phyloP scores from a whole-genome alignment of 2,888 invertebrate species.

The Arctia plantaginis region DNA sequence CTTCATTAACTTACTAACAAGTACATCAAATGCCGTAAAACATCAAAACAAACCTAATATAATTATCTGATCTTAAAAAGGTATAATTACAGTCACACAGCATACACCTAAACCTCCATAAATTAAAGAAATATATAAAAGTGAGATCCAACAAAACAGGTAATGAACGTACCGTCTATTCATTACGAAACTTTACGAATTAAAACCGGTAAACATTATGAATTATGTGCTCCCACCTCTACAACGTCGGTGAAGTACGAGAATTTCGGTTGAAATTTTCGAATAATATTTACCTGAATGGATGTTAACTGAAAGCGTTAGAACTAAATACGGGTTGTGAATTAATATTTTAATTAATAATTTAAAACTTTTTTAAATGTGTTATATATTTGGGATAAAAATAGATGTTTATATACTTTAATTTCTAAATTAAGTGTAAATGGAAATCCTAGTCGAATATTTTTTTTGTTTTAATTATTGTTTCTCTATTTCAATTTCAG shows the following conservation, averaged over 20 bases:
- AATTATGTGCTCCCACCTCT: conserved; percentile 42
- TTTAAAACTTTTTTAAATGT: conserved; percentile 1
- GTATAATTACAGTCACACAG: conserved; percentile 13
- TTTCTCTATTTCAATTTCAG: neutral
- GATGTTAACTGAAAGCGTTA: conserved; percentile 16
- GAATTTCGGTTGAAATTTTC: conserved; percentile 22
- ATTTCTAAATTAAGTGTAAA: neutral
- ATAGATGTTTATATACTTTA: neutral
- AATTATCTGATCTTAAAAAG: neutral
- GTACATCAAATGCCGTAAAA: neutral
- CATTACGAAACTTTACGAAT: conserved; percentile 52
- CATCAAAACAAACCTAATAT: conserved; percentile 15
- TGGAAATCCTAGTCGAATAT: neutral
- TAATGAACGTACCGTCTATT: conserved; percentile 47
- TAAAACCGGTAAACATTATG: conserved; percentile 54
- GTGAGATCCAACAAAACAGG: conserved; percentile 30
- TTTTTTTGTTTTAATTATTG: too few relatives aligned
- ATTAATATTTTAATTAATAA: conserved; percentile 17
- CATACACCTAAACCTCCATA: conserved; percentile 18
- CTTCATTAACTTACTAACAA: neutral
- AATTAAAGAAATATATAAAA: conserved; percentile 33
- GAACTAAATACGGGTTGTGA: conserved; percentile 9
- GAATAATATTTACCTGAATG: conserved; percentile 25
- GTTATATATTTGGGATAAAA: neutral
- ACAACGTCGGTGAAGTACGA: conserved; percentile 33